Evolutionary conservation across 2,797 vertebrate species (phyloP).

Genomic region (Acrossocheilus wenchowensis): DNA sequence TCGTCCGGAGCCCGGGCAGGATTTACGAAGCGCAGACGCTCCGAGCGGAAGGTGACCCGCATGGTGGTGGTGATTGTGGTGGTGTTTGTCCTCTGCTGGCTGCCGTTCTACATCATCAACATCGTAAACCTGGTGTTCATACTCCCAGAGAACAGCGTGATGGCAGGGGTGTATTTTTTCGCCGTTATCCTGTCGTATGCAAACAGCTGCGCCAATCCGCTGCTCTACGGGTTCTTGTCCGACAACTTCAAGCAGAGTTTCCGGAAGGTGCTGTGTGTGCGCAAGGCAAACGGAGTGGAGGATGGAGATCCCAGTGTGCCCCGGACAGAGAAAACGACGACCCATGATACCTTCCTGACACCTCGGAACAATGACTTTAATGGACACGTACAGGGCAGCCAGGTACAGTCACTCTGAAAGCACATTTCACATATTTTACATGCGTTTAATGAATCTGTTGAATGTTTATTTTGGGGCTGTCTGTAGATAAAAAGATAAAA

Average conservation of each 20-base stretch:
- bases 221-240: slow-evolving; percentile 95
- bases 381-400: slow-evolving; percentile 81
- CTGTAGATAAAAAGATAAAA: not conserved
- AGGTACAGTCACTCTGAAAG: slow-evolving; percentile 65
- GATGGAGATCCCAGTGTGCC: slow-evolving; percentile 82
- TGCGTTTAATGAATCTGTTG: not conserved
- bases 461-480: not conserved
- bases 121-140: slow-evolving; percentile 93
- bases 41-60: slow-evolving; percentile 91
- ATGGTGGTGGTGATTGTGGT: slow-evolving; percentile 97
- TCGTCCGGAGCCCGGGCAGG: slow-evolving; percentile 86
- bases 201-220: slow-evolving; percentile 96
- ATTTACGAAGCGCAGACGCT: slow-evolving; percentile 88
- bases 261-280: slow-evolving; percentile 84
- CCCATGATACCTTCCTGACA: slow-evolving; percentile 79
- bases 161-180: slow-evolving; percentile 93
- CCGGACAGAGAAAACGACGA: slow-evolving; percentile 83
- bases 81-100: slow-evolving; percentile 94
- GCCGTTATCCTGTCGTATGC: slow-evolving; percentile 92
- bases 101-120: slow-evolving; percentile 95
- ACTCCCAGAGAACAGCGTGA: slow-evolving; percentile 87
- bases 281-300: slow-evolving; percentile 78
- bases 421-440: not conserved
- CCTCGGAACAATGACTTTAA: slow-evolving; percentile 74
- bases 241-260: slow-evolving; percentile 97